Conservation (phyloP, 2,888 invertebrate genomes). For the Andrena praecox region DNA sequence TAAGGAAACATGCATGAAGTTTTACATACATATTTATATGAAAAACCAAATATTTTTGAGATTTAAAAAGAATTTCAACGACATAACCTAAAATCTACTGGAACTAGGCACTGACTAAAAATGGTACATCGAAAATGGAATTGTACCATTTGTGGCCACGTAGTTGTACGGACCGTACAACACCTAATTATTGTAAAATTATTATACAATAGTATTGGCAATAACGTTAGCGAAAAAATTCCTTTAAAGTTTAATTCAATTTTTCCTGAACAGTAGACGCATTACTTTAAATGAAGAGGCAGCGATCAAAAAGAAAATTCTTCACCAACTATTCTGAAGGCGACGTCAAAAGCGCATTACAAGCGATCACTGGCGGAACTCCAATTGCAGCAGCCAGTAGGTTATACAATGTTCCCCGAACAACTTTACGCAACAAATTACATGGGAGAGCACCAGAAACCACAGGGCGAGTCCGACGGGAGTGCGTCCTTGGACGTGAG, state of each 20-base stretch:
- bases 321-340: not conserved
- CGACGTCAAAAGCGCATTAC: not conserved
- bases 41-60: not conserved
- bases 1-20: not conserved
- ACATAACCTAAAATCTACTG: not conserved
- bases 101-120: not conserved
- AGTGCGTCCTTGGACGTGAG: not conserved
- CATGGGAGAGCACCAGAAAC: not conserved
- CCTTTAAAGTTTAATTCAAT: not conserved
- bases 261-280: not conserved
- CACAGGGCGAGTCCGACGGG: not conserved
- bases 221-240: not conserved
- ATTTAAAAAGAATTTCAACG: not conserved
- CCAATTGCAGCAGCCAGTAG: constrained; percentile 1
- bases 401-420: not conserved
- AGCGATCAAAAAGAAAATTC: not conserved
- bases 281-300: not conserved
- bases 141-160: not conserved
- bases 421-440: not conserved
- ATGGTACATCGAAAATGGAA: not conserved
- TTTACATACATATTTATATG: not conserved
- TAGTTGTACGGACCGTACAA: not conserved
- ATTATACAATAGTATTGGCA: not conserved
- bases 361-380: not conserved
- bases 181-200: not conserved